These are phyloP conservation scores for Patagioenas fasciata DNA, from an alignment of 2,113 vertebrate species.

Conservation along the genomic window DNA sequence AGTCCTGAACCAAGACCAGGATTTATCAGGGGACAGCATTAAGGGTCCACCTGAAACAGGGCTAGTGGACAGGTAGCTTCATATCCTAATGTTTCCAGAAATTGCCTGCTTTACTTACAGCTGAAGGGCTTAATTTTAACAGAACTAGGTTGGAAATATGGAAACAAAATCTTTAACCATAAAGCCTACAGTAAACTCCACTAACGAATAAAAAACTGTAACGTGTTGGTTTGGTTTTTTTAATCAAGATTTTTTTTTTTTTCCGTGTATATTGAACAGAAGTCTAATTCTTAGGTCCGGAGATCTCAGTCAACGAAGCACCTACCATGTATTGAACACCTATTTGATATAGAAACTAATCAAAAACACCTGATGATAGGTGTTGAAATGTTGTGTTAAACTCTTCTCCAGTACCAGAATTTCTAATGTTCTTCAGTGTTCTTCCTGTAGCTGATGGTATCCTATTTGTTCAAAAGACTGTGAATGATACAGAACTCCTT, in stretches of 20 bases:
- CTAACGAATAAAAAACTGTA: not conserved
- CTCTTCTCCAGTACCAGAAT: not conserved
- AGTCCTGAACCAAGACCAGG: not conserved
- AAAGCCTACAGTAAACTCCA: not conserved
- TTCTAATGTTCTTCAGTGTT: not conserved
- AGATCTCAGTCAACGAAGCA: not conserved
- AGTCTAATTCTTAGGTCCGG: not conserved
- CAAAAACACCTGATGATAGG: fast-evolving
- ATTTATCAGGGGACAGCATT: fast-evolving
- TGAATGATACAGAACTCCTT: not conserved
- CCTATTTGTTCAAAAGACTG: not conserved
- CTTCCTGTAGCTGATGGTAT: not conserved
- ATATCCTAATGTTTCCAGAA: not conserved
- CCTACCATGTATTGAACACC: not conserved
- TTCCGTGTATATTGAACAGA: too few relatives aligned
- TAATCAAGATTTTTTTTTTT: not conserved
- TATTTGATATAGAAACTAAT: not conserved
- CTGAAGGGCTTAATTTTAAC: not conserved
- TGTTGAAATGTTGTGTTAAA: not conserved
- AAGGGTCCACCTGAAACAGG: not conserved
- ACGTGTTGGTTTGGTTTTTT: too few relatives aligned
- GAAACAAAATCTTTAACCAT: not conserved
- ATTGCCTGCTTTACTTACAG: not conserved
- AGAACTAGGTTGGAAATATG: not conserved
- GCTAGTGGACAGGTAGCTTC: not conserved